A percentile compares a stretch with the other conserved stretches of the same genome.
Conservation (phyloP, 2,888 invertebrate species). For the Electrophaes corylata region DNA sequence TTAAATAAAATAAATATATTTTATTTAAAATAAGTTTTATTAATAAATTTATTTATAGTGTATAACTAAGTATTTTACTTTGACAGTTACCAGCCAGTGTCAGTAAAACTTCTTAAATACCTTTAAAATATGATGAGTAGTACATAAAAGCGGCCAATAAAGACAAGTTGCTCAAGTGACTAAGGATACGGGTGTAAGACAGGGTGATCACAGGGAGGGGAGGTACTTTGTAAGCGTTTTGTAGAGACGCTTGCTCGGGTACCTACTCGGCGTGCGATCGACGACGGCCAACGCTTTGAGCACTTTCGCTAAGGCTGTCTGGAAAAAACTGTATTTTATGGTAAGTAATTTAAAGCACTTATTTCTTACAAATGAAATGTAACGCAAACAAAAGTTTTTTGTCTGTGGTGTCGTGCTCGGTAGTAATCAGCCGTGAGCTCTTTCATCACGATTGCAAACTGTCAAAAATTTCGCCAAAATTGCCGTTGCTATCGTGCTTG, state of each 20-base stretch:
- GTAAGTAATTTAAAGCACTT: background rate
- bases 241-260: constrained; percentile 12
- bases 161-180: background rate
- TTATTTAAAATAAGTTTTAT: no score
- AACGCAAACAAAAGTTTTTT: background rate
- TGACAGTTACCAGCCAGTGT: no score
- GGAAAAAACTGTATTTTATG: background rate
- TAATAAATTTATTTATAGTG: no score
- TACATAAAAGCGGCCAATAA: no score
- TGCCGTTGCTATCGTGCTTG: no score
- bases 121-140: no score
- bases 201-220: constrained; percentile 24
- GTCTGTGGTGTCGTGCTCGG: background rate
- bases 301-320: constrained; percentile 12
- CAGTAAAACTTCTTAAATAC: no score
- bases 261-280: constrained; percentile 5
- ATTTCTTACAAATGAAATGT: background rate
- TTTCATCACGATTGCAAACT: no score
- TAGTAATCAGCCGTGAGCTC: background rate
- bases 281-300: background rate
- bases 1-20: no score
- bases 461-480: no score
- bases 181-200: constrained; percentile 8
- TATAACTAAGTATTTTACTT: no score
- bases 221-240: constrained; percentile 25